Percentiles rank a stretch among this genome's conserved stretches.
These are phyloP conservation scores for Meles meles DNA, from an alignment of 2,113 vertebrate species.

Conservation along the genomic window DNA sequence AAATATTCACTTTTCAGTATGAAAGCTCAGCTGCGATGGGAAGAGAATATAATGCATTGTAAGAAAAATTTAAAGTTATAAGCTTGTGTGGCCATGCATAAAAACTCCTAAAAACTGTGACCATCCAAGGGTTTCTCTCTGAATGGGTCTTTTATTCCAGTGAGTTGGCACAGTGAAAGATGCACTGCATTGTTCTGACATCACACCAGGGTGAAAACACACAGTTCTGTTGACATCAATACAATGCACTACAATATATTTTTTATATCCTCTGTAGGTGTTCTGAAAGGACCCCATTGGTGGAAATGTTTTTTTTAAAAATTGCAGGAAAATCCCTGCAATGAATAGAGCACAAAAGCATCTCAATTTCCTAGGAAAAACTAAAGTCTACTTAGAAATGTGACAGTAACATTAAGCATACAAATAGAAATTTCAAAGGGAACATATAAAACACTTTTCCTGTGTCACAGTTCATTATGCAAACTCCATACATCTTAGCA, in stretches of 20 bases:
- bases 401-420: constrained; percentile 30
- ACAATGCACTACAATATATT: constrained; percentile 48
- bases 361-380: constrained; percentile 56
- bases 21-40: constrained; percentile 22
- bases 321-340: constrained; percentile 36
- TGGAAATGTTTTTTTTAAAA: constrained; percentile 8
- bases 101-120: constrained; percentile 52
- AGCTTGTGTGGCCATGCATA: constrained; percentile 55
- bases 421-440: constrained; percentile 25
- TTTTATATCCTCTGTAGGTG: constrained; percentile 56
- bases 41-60: constrained; percentile 14
- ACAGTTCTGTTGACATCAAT: constrained; percentile 58
- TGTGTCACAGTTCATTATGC: background rate
- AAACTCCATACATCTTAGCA: background rate
- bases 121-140: constrained; percentile 41
- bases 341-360: constrained; percentile 34
- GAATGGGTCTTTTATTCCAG: constrained; percentile 65
- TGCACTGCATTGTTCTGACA: constrained; percentile 57
- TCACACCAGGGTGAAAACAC: constrained; percentile 59
- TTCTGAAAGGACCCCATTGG: constrained; percentile 57
- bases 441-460: background rate
- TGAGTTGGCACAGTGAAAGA: constrained; percentile 59
- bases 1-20: constrained; percentile 27
- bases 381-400: constrained; percentile 29
- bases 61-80: constrained; percentile 54